Evolutionary conservation across 2,113 vertebrate genomes (phyloP).

Genomic region (Paedocypris sp.): DNA sequence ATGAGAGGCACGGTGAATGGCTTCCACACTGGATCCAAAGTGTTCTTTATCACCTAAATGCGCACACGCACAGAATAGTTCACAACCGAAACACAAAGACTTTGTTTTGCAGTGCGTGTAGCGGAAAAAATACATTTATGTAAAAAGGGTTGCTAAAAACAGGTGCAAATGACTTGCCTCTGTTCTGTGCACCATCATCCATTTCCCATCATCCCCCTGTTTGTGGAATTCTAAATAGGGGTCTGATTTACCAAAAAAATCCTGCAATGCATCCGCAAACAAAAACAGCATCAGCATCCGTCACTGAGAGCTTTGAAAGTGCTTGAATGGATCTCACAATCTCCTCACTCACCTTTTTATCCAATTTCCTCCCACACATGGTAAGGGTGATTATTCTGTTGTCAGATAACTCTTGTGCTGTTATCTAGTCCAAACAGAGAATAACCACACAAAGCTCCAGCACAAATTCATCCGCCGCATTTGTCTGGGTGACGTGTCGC

Average conservation of each 20-base stretch:
- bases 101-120: too few relatives aligned
- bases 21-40: slow-evolving; percentile 90
- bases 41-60: slow-evolving; percentile 91
- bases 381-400: slow-evolving; percentile 93
- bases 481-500: background rate
- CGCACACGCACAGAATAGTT: slow-evolving; percentile 21
- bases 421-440: slow-evolving; percentile 65
- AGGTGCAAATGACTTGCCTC: too few relatives aligned
- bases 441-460: background rate
- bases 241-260: slow-evolving; percentile 96
- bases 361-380: slow-evolving; percentile 88
- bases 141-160: too few relatives aligned
- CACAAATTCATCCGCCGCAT: background rate
- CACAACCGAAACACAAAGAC: background rate
- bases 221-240: slow-evolving; percentile 96
- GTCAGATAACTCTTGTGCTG: slow-evolving; percentile 92
- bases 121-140: too few relatives aligned
- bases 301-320: background rate
- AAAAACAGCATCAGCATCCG: background rate
- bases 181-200: slow-evolving; percentile 97
- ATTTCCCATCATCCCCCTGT: slow-evolving; percentile 84
- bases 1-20: slow-evolving; percentile 85
- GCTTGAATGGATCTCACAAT: background rate
- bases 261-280: slow-evolving; percentile 55
- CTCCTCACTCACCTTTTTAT: slow-evolving; percentile 80